phyloP scores from a whole-genome alignment of 2,113 vertebrate species.

The Rhadina sibilatrix region DNA sequence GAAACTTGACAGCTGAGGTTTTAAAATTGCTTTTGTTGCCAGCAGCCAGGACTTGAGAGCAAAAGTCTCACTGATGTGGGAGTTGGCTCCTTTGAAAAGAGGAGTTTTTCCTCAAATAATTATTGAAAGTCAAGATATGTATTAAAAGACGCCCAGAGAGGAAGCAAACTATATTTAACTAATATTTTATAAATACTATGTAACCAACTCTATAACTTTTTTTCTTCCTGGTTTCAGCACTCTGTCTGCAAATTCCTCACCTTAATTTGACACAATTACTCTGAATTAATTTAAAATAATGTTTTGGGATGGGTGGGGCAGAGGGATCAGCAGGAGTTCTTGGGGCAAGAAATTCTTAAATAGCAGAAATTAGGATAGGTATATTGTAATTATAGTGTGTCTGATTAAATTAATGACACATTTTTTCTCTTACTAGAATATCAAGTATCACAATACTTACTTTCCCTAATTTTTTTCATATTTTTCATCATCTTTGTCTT shows the following conservation, averaged over 20 bases:
- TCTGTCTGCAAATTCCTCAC: not conserved
- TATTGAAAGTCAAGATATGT: not conserved
- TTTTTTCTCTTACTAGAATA: not conserved
- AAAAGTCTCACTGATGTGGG: not conserved
- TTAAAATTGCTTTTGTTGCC: not conserved
- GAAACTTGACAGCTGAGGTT: not conserved
- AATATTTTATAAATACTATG: not conserved
- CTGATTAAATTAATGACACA: not conserved
- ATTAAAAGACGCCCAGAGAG: not conserved
- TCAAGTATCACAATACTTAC: not conserved
- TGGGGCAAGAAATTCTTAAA: not conserved
- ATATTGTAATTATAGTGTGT: not conserved
- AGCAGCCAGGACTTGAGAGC: not conserved
- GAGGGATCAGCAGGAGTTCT: not conserved
- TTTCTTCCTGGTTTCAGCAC: not conserved
- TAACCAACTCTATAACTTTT: not conserved
- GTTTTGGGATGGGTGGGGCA: not conserved
- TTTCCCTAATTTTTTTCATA: not conserved
- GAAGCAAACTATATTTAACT: not conserved
- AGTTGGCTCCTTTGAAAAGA: not conserved
- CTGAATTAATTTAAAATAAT: not conserved
- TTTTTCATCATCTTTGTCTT: not conserved
- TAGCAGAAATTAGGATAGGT: not conserved
- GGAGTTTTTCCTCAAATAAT: not conserved
- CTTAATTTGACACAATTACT: not conserved